Conservation (phyloP, 64 coral and sea anemone genomes). For the Montipora efflorescens region DNA sequence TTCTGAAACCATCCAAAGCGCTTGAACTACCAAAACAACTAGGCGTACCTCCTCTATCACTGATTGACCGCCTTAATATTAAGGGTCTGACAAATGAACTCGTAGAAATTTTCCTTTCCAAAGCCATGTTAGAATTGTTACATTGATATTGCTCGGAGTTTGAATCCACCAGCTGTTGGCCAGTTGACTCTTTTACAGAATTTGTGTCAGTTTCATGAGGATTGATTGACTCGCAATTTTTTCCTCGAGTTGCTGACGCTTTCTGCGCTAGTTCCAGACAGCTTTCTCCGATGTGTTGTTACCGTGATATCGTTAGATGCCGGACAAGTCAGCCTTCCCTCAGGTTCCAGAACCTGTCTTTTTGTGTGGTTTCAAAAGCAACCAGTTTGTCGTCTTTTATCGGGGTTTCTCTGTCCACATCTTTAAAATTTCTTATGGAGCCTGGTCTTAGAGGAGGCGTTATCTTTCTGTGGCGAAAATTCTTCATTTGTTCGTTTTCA, state of each 20-base stretch:
- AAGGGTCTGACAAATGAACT: background rate
- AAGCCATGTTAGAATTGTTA: background rate
- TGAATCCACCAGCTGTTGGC: background rate
- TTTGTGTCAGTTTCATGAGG: background rate
- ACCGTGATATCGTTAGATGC: background rate
- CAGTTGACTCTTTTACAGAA: background rate
- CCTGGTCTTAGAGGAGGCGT: constrained; percentile 68
- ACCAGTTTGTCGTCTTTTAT: constrained; percentile 19
- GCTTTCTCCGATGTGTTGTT: background rate
- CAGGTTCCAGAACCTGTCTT: background rate
- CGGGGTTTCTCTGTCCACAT: constrained; percentile 58
- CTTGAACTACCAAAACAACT: background rate
- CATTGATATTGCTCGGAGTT: background rate
- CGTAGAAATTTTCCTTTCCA: constrained; percentile 1
- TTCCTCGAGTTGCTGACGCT: background rate
- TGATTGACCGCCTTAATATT: background rate
- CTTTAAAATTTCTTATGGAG: constrained; percentile 81
- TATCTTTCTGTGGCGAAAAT: constrained; percentile 72
- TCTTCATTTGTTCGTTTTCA: background rate
- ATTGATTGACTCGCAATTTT: background rate
- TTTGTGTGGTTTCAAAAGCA: background rate
- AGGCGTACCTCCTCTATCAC: background rate
- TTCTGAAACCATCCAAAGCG: background rate
- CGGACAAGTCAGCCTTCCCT: background rate
- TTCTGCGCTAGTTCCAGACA: background rate